Evolutionary conservation across 2,113 vertebrate species (phyloP).

Genomic region (Gorsachius goisagi): DNA sequence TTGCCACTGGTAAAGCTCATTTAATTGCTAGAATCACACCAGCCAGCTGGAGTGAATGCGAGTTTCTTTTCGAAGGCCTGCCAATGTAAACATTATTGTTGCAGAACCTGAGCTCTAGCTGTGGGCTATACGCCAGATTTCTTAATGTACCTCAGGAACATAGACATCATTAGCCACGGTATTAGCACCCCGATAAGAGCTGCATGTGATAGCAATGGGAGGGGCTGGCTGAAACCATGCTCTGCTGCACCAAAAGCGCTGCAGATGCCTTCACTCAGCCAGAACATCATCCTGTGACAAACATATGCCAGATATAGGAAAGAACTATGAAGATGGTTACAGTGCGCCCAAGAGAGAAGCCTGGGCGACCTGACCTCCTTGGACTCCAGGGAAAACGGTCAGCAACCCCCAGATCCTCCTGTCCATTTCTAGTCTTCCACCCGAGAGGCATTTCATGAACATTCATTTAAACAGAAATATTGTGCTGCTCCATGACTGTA

Average conservation of each 20-base stretch:
- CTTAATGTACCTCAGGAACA: neutral
- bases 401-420: neutral
- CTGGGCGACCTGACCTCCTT: neutral
- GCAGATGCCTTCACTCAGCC: rapidly evolving
- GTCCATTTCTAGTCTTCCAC: neutral
- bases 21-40: slow-evolving; percentile 44
- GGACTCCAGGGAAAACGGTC: neutral
- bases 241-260: neutral
- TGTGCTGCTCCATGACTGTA: neutral
- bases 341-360: neutral
- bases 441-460: neutral
- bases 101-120: neutral
- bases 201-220: neutral
- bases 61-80: slow-evolving; percentile 4
- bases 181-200: neutral
- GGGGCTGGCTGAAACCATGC: neutral
- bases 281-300: neutral
- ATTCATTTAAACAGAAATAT: neutral
- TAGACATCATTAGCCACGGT: neutral
- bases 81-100: slow-evolving; percentile 4
- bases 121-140: neutral
- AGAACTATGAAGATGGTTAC: neutral
- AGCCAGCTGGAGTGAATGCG: neutral
- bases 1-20: slow-evolving; percentile 30
- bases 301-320: neutral